Evolutionary conservation across 1,140 invertebrate species (phyloP), one percentile per base, ranked within the genome.

Genomic region (Tetramorium simillimum): DNA sequence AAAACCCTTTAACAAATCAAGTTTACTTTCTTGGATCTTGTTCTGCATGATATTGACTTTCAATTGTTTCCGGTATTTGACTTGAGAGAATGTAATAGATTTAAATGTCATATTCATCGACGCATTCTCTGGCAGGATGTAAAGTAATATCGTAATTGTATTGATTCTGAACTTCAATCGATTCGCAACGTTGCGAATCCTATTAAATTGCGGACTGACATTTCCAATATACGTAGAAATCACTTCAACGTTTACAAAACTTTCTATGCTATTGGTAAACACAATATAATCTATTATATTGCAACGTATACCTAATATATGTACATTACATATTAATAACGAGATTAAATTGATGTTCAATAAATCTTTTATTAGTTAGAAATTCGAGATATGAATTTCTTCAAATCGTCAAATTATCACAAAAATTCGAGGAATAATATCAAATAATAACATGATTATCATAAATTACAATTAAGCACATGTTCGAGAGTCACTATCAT

Each of bases 11-110:
- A 49, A 77, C 2, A 49, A 77, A 33, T 40, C 10, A 43, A 76
- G 12, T 16, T 78, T 63, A 3, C 24, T 37, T n/a, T 49, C 3
- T 33, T 21, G 18, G 1, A 9, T 7, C 6, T 77, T 56, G 9
- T 28, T 60, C 21, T 86, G 75, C 75, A 76, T 46, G 81, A 88
- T 86, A 90, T 86, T 90, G 77, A 90, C 65, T 90, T 78, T 88
- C 72, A 46, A 86, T 86, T 76, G 49, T 88, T 77, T 87, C 60
- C 67, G 73, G 49, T 75, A 62, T 28, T 77, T 51, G 63, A 86
- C 16, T 33, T 51, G 46, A 51, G 28, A 40, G 28, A 75, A 58
- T 3, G n/a, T 58, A 72, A 72, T 72, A 53, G 18, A 72, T 53
- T 72, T 72, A 53, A 33, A 2, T 72, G 49, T 53, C 24, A 33